Percentiles rank a stretch among this genome's conserved stretches.
Evolutionary conservation across 2,888 invertebrate genomes (phyloP).

Genomic region (Philereme vetulata): DNA sequence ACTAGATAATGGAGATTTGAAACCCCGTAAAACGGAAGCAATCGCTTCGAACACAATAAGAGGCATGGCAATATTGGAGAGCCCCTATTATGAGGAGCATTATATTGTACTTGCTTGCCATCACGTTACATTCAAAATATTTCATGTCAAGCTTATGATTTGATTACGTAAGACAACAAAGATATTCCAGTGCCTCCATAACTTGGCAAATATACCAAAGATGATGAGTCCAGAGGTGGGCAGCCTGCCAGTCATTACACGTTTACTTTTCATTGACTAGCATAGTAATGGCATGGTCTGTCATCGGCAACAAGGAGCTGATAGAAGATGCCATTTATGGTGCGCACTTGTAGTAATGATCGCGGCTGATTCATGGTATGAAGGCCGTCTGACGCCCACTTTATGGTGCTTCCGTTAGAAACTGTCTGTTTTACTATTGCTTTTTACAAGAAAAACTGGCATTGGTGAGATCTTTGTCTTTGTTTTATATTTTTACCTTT

Average conservation of each 20-base stretch:
- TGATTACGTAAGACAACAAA: constrained; percentile 1
- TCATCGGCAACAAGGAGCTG: constrained; percentile 16
- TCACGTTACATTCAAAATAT: neutral
- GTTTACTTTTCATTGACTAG: constrained; percentile 16
- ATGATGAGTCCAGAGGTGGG: neutral
- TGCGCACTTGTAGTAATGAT: constrained; percentile 27
- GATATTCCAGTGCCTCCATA: neutral
- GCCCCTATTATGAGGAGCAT: constrained; percentile 34
- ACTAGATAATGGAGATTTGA: constrained; percentile 73
- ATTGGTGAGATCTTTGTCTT: too few relatives aligned
- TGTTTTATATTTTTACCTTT: too few relatives aligned
- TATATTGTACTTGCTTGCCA: constrained; percentile 29
- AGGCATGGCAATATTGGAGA: constrained; percentile 32
- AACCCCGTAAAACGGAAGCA: constrained; percentile 67
- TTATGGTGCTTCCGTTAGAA: constrained; percentile 33
- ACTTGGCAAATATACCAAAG: neutral
- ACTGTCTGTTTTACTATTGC: constrained; percentile 14
- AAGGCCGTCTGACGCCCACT: constrained; percentile 39
- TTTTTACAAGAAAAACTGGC: neutral
- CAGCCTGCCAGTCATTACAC: constrained; percentile 7
- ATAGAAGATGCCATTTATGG: constrained; percentile 36
- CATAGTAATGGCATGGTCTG: constrained; percentile 17
- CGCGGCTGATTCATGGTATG: constrained; percentile 38
- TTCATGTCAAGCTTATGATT: too few relatives aligned
- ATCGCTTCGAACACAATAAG: constrained; percentile 47